A percentile compares a stretch with the other conserved stretches of the same genome.
These are phyloP conservation scores for Nixonia krombeini DNA, from an alignment of 1,140 invertebrate species.

Conservation along the genomic window DNA sequence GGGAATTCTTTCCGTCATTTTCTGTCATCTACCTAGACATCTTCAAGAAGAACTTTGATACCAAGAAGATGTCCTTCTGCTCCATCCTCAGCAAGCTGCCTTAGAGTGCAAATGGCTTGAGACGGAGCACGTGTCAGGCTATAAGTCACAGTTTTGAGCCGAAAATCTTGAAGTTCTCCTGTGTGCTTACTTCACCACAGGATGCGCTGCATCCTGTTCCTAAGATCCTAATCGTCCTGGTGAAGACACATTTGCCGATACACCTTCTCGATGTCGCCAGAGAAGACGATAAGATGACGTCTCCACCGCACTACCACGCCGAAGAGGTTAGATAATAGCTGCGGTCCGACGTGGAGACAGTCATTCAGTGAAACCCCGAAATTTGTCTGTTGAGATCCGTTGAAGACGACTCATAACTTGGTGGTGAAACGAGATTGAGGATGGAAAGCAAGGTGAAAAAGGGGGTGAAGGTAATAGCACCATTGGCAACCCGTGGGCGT, in stretches of 20 bases:
- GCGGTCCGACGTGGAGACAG: background rate
- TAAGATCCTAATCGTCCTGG: background rate
- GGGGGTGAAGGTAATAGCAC: no score
- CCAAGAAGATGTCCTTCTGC: no score
- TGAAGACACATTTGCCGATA: constrained; percentile 5
- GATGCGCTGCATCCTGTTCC: constrained; percentile 6
- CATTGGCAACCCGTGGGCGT: no score
- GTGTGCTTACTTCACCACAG: no score
- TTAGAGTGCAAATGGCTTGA: background rate
- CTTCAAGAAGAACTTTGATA: no score
- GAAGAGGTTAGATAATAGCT: background rate
- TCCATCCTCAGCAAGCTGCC: background rate
- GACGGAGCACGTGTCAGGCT: background rate
- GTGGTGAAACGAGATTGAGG: constrained; percentile 75
- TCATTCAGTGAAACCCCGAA: constrained; percentile 6
- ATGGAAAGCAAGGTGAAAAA: no score
- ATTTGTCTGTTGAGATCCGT: constrained; percentile 1
- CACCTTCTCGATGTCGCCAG: constrained; percentile 10
- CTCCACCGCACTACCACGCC: background rate
- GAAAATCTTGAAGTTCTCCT: background rate
- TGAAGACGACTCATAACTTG: constrained; percentile 6
- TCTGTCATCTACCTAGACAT: no score
- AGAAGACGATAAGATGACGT: background rate
- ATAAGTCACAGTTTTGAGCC: background rate
- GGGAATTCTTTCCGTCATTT: no score